Evolutionary conservation across 2,797 vertebrate species (phyloP), one percentile per base, ranked within the genome.

Genomic region (Gymnocypris eckloni): DNA sequence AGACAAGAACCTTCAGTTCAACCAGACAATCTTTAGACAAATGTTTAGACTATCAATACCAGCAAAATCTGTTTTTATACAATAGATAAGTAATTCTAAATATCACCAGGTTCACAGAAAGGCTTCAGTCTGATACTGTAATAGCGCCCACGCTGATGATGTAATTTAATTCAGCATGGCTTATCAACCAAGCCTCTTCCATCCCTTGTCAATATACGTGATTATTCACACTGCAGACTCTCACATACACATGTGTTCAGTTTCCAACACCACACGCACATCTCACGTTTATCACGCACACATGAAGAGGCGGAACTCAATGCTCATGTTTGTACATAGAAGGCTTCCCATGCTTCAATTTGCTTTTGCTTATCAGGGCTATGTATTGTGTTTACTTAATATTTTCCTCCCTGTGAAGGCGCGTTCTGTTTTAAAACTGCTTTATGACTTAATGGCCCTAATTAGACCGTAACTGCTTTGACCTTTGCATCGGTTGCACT

Each of bases 381-480:
- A 22, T 59, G 52, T 33, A 41, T 70, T 48, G 69, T 75, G 78
- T 86, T 85, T 73, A 73, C 28, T 61, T 80, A 79, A 71, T 79
- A 64, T 80, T 64, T 56, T 73, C 69, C 16, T 20, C 59, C 69
- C 2, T 73, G 25, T 71, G 20, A 75, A 66, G 56, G 59, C 2
- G 10, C 33, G 54, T 37, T 80, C 67, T 39, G 78, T 54, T 73
- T 48, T 59, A 64, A 85, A 70, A 15, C 50, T 22, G 3, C 33
- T 75, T 81, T 81, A 86, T 75, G 33, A 75, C 3, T 81, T 86
- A 73, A 85, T 85, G 16, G 33, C 54, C 77, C 28, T 76, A 50
- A 83, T 83, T 39, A 76, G 43, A 22, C 2, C 0, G 15, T 52
- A 61, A 75, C 56, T 25, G 43, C 70, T 81, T 56, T 81, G 43